A percentile compares a stretch with the other conserved stretches of the same genome.
Conservation (phyloP, 2,888 invertebrate species). For the Cryptus armator region DNA sequence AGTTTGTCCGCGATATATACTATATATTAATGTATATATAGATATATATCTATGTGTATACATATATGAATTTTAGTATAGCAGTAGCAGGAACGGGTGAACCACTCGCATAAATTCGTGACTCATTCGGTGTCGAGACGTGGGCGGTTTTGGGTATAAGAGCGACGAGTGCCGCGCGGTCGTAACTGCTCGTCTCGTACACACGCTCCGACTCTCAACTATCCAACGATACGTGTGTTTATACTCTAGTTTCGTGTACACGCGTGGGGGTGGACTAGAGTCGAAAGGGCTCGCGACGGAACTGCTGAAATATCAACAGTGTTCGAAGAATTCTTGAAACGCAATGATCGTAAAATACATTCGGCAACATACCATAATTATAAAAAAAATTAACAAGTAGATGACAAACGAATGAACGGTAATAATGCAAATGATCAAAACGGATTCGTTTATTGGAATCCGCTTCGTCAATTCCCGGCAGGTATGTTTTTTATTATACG, state of each 20-base stretch:
- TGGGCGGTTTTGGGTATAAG: slow-evolving; percentile 48
- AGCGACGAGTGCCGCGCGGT: slow-evolving; percentile 59
- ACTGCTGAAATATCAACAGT: too few species aligned
- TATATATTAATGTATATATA: background rate
- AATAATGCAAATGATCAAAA: background rate
- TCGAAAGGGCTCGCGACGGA: too few species aligned
- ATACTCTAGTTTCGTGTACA: slow-evolving; percentile 42
- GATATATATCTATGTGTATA: background rate
- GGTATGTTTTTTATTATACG: slow-evolving; percentile 13
- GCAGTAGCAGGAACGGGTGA: slow-evolving; percentile 20
- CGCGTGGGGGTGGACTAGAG: background rate
- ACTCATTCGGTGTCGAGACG: slow-evolving; percentile 53
- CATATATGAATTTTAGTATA: slow-evolving; percentile 18
- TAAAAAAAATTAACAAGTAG: background rate
- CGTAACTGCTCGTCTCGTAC: slow-evolving; percentile 69
- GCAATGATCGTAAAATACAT: background rate
- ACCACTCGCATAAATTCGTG: slow-evolving; percentile 65
- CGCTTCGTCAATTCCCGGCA: slow-evolving; percentile 7
- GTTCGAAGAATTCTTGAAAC: background rate
- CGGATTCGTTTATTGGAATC: background rate
- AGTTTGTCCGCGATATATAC: slow-evolving; percentile 15
- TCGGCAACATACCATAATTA: background rate
- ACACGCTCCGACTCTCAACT: slow-evolving; percentile 8
- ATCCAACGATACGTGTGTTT: slow-evolving; percentile 44
- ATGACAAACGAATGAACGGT: background rate